phyloP scores from a whole-genome alignment of 2,797 vertebrate genomes.

The Allochrocebus solatus region DNA sequence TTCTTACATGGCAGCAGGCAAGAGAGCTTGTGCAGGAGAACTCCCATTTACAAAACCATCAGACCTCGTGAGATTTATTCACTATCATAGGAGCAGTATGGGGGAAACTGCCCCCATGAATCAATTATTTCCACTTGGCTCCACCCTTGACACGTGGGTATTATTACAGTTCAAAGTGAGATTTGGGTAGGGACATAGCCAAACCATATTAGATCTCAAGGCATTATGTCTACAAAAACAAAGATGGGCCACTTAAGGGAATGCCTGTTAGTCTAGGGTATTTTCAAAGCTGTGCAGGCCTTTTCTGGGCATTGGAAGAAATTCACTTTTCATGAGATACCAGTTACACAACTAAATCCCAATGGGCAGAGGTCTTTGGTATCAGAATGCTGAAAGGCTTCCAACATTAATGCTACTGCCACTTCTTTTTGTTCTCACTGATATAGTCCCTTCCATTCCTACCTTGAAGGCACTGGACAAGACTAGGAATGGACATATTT shows the following conservation, averaged over 20 bases:
- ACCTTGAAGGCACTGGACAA: neutral
- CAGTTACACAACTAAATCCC: neutral
- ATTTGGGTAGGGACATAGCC: neutral
- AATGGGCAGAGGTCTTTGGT: neutral
- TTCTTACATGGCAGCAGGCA: neutral
- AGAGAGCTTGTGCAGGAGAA: neutral
- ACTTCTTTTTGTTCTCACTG: neutral
- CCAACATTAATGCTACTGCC: neutral
- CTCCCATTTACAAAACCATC: neutral
- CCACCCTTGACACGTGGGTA: neutral
- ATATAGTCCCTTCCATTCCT: neutral
- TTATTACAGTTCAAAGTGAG: neutral
- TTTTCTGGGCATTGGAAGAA: neutral
- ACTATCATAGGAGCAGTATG: neutral
- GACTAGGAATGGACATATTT: neutral
- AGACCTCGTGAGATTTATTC: neutral
- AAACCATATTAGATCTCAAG: neutral
- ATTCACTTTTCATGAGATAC: neutral
- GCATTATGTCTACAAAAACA: neutral
- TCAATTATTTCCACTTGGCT: neutral
- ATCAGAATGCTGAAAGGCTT: neutral
- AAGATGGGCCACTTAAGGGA: neutral
- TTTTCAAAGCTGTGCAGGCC: neutral
- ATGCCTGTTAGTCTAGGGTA: neutral
- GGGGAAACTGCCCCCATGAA: neutral